These are phyloP conservation scores for Masnerella sp. DNA, from an alignment of 2,888 invertebrate genomes.

Conservation along the genomic window DNA sequence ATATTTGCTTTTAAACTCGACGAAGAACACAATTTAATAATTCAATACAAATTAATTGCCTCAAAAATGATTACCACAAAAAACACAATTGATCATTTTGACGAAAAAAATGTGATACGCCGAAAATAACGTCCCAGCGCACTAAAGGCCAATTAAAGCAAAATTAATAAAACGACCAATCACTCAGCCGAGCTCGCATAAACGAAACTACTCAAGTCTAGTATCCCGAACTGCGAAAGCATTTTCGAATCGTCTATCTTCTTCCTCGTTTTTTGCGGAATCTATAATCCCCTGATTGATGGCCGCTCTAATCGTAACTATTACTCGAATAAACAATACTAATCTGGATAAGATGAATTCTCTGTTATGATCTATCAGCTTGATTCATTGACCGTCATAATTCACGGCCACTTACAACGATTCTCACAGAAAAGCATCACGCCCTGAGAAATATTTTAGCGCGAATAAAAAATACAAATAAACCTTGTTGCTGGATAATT, in stretches of 20 bases:
- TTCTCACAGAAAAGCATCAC: constrained; percentile 48
- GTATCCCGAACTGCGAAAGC: constrained; percentile 13
- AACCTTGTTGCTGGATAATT: constrained; percentile 71
- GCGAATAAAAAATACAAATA: constrained; percentile 69
- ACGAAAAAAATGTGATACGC: too few relatives aligned
- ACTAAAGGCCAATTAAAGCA: too few relatives aligned
- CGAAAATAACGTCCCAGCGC: too few relatives aligned
- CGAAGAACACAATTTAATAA: too few relatives aligned
- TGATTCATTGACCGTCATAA: constrained; percentile 44
- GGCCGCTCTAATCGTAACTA: constrained; percentile 40
- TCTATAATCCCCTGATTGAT: constrained; percentile 39
- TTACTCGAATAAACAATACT: constrained; percentile 48
- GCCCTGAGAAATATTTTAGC: constrained; percentile 52
- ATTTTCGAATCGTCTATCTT: constrained; percentile 4
- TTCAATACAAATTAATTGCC: too few relatives aligned
- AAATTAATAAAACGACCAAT: constrained; percentile 14
- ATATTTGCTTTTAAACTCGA: too few relatives aligned
- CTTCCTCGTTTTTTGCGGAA: constrained; percentile 15
- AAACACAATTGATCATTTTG: too few relatives aligned
- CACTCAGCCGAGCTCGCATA: too few relatives aligned
- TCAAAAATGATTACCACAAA: too few relatives aligned
- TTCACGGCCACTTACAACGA: constrained; percentile 35
- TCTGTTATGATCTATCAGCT: constrained; percentile 39
- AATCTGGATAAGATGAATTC: constrained; percentile 44
- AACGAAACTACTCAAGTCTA: too few relatives aligned